Percentiles rank a stretch among this genome's conserved stretches.
These are phyloP conservation scores for Ommatoiulus sabulosus DNA, from an alignment of 2,888 invertebrate species.

Conservation along the genomic window DNA sequence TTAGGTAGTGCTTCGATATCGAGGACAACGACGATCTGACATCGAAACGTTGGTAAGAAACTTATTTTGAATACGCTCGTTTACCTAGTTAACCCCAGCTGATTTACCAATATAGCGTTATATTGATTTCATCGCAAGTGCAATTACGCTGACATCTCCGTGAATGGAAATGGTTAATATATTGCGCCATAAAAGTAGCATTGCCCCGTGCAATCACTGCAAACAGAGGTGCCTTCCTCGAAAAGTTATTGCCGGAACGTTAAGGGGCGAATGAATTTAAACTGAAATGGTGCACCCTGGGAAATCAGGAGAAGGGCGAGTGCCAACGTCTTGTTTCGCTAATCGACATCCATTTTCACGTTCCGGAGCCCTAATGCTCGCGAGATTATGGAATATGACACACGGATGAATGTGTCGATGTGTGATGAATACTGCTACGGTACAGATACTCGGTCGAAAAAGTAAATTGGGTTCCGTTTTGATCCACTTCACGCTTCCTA, in stretches of 20 bases:
- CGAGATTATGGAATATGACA: constrained; percentile 31
- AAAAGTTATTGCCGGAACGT: not conserved
- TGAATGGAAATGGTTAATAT: not conserved
- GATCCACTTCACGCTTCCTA: not conserved
- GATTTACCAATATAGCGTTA: not conserved
- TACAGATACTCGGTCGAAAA: not conserved
- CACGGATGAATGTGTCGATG: constrained; percentile 15
- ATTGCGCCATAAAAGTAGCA: no score
- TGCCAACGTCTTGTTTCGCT: not conserved
- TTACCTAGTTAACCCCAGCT: not conserved
- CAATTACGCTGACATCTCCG: no score
- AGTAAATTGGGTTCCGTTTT: not conserved
- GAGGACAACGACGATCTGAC: not conserved
- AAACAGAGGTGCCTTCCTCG: not conserved
- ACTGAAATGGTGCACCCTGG: not conserved
- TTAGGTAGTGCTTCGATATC: not conserved
- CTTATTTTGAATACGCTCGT: not conserved
- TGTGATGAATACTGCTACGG: not conserved
- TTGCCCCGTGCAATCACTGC: not conserved
- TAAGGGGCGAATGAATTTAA: not conserved
- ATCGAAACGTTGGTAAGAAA: not conserved
- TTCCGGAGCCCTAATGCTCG: not conserved
- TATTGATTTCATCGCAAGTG: not conserved
- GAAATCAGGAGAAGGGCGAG: not conserved
- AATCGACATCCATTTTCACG: not conserved